Percentiles rank a stretch among this genome's conserved stretches.
Evolutionary conservation across 2,888 invertebrate genomes (phyloP).

Genomic region (Lepeophtheirus nordmannii): DNA sequence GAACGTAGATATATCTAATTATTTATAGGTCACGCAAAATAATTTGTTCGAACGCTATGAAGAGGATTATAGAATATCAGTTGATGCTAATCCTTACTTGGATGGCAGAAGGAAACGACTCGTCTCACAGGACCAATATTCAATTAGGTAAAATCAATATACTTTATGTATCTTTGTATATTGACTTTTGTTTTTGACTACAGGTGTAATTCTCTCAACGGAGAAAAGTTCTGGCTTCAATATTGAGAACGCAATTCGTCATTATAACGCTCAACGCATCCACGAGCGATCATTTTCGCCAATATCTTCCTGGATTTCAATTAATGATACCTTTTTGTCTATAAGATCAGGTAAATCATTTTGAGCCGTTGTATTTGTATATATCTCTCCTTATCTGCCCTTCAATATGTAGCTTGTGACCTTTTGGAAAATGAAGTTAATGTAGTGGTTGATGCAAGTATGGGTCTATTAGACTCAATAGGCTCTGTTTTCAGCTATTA

Average conservation of each 20-base stretch:
- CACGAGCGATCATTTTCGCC: not conserved
- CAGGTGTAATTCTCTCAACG: not conserved
- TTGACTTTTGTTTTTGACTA: not conserved
- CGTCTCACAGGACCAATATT: too few relatives aligned
- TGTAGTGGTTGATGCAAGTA: not conserved
- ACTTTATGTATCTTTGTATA: too few relatives aligned
- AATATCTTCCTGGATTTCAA: not conserved
- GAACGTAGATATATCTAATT: too few relatives aligned
- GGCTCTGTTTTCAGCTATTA: conserved; percentile 18
- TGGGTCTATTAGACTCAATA: not conserved
- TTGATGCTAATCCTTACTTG: too few relatives aligned
- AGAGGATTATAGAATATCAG: too few relatives aligned
- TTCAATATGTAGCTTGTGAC: conserved; percentile 1
- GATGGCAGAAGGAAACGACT: too few relatives aligned
- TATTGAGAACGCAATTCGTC: not conserved
- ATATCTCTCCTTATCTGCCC: not conserved
- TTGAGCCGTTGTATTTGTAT: not conserved
- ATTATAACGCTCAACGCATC: not conserved
- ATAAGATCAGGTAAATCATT: not conserved
- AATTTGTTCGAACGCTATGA: too few relatives aligned
- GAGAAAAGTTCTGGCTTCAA: not conserved
- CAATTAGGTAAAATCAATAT: too few relatives aligned
- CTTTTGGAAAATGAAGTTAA: conserved; percentile 5
- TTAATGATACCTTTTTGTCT: not conserved
- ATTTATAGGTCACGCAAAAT: too few relatives aligned